Percentiles rank a stretch among this genome's conserved stretches.
phyloP scores from a whole-genome alignment of 1,140 invertebrate species.

The Telenomus remus region DNA sequence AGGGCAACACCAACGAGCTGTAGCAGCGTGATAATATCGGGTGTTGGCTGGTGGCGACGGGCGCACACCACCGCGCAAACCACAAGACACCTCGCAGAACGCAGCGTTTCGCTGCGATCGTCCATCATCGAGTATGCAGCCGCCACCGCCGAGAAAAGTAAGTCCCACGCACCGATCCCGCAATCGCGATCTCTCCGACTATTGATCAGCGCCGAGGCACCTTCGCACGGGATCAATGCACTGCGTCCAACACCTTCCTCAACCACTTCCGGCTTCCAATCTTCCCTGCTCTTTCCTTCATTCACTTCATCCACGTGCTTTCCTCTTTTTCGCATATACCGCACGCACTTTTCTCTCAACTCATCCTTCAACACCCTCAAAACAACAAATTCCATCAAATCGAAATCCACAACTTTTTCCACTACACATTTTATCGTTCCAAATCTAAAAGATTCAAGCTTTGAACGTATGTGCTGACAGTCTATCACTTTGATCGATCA shows the following conservation, averaged over 20 bases:
- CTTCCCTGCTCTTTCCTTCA: background rate
- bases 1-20: conserved; percentile 35
- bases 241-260: background rate
- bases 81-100: conserved; percentile 1
- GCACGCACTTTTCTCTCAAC: no score
- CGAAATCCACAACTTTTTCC: no score
- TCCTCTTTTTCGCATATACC: no score
- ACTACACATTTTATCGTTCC: no score
- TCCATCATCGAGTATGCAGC: conserved; percentile 79
- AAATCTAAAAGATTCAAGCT: no score
- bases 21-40: conserved; percentile 13
- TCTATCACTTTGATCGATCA: no score
- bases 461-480: no score
- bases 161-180: conserved; percentile 55
- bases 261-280: conserved; percentile 12
- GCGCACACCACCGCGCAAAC: conserved; percentile 6
- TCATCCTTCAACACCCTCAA: no score
- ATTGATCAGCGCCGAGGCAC: conserved; percentile 19
- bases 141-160: conserved; percentile 83
- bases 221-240: conserved; percentile 18
- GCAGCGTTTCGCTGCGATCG: conserved; percentile 38
- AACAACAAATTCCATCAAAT: no score
- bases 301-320: background rate
- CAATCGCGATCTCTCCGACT: background rate
- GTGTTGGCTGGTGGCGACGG: conserved; percentile 17